Evolutionary conservation across 2,888 invertebrate species (phyloP).

Genomic region (Gasteruption jaculator): DNA sequence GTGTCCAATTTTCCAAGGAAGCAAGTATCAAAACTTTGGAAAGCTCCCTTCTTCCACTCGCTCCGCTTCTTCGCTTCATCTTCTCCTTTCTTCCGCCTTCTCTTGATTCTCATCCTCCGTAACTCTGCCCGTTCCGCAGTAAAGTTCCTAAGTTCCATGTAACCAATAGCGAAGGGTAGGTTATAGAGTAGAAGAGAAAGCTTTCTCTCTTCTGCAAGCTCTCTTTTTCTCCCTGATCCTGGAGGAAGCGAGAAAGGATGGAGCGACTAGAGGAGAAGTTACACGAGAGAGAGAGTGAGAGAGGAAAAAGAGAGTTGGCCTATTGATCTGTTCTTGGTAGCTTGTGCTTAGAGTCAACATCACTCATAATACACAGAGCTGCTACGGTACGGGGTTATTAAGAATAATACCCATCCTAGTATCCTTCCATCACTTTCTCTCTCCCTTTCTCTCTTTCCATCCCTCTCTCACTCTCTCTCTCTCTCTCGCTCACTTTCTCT

Average conservation of each 20-base stretch:
- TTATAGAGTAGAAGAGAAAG: no score
- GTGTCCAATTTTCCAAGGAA: no score
- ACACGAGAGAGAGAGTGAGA: slow-evolving; percentile 4
- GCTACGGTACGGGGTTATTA: slow-evolving; percentile 49
- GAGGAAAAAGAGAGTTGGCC: no score
- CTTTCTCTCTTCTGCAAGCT: no score
- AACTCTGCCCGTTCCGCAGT: neutral
- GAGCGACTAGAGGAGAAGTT: no score
- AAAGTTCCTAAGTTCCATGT: slow-evolving; percentile 32
- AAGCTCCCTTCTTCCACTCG: slow-evolving; percentile 12
- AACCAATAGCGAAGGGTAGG: slow-evolving; percentile 41
- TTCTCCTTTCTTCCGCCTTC: neutral
- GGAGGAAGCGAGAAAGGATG: slow-evolving; percentile 8
- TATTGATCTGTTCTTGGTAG: slow-evolving; percentile 36
- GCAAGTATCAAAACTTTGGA: no score
- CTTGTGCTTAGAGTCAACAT: slow-evolving; percentile 49
- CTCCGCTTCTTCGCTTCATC: neutral
- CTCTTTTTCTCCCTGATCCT: slow-evolving; percentile 27
- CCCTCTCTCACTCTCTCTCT: no score
- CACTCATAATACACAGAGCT: slow-evolving; percentile 51
- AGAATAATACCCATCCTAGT: slow-evolving; percentile 51
- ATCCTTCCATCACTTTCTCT: slow-evolving; percentile 28
- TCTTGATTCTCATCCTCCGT: slow-evolving; percentile 5
- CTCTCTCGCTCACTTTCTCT: no score
- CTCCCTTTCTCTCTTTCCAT: no score